Evolutionary conservation across 2,797 vertebrate species (phyloP).

Genomic region (Cyclopterus lumpus): DNA sequence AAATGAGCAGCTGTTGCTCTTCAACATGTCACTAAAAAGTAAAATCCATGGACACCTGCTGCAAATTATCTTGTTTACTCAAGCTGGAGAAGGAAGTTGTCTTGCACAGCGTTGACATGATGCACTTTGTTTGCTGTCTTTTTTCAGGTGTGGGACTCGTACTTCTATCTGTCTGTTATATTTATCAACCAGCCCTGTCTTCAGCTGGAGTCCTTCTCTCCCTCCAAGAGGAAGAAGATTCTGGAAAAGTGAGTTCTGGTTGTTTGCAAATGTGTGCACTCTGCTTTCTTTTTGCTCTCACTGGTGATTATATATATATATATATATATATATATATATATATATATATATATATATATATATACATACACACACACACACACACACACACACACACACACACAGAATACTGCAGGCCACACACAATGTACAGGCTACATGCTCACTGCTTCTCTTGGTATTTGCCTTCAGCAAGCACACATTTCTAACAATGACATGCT

Average conservation of each 20-base stretch:
- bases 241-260: conserved; percentile 92
- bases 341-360: too few relatives aligned
- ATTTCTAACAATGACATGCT: conserved; percentile 23
- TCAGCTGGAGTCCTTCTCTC: conserved; percentile 96
- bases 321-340: too few relatives aligned
- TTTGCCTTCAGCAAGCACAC: not conserved
- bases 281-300: not conserved
- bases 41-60: not conserved
- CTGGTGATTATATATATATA: too few relatives aligned
- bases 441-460: conserved; percentile 1
- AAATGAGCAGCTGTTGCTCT: not conserved
- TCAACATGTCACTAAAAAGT: not conserved
- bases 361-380: too few relatives aligned
- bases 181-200: conserved; percentile 99
- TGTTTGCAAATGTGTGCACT: not conserved
- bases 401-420: not conserved
- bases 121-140: not conserved
- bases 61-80: not conserved
- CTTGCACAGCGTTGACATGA: not conserved
- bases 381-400: too few relatives aligned
- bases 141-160: conserved; percentile 97
- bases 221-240: conserved; percentile 97
- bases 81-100: not conserved
- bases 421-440: conserved; percentile 12
- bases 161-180: conserved; percentile 98